Conservation (phyloP, 2,888 invertebrate species). For the Pollenia amentaria region DNA sequence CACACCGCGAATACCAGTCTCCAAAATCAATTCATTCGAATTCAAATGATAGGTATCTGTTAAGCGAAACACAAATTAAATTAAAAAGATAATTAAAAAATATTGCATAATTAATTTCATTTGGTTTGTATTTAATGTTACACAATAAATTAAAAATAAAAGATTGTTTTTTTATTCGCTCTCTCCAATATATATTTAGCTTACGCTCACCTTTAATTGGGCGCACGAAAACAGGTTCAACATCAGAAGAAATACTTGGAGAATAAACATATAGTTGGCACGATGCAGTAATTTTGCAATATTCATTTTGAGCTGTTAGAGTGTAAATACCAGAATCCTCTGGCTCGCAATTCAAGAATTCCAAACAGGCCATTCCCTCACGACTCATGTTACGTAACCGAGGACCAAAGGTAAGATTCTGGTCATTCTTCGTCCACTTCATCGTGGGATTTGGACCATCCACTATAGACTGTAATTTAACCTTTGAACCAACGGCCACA, state of each 20-base stretch:
- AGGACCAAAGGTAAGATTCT: conserved; percentile 83
- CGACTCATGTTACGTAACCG: conserved; percentile 83
- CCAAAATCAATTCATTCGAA: conserved; percentile 90
- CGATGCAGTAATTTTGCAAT: conserved; percentile 89
- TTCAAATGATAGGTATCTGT: conserved; percentile 89
- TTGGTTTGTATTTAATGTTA: conserved; percentile 45
- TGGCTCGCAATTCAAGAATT: conserved; percentile 88
- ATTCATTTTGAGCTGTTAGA: conserved; percentile 90
- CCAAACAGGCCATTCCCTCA: conserved; percentile 90
- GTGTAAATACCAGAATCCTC: conserved; percentile 92
- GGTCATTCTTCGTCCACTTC: conserved; percentile 91
- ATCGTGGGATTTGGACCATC: conserved; percentile 90
- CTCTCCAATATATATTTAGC: neutral
- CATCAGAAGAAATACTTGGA: conserved; percentile 85
- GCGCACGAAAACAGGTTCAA: conserved; percentile 90
- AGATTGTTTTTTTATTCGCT: neutral
- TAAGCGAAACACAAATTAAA: conserved; percentile 8
- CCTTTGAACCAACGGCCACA: conserved; percentile 88
- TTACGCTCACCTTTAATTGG: conserved; percentile 88
- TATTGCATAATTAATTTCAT: conserved; percentile 62
- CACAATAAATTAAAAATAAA: conserved; percentile 51
- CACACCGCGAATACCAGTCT: conserved; percentile 91
- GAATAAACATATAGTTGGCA: conserved; percentile 90
- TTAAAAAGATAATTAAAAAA: neutral
- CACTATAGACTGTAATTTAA: conserved; percentile 92